These are phyloP conservation scores for Stegodyphus dumicola DNA, from an alignment of 1,140 invertebrate genomes.

Conservation along the genomic window DNA sequence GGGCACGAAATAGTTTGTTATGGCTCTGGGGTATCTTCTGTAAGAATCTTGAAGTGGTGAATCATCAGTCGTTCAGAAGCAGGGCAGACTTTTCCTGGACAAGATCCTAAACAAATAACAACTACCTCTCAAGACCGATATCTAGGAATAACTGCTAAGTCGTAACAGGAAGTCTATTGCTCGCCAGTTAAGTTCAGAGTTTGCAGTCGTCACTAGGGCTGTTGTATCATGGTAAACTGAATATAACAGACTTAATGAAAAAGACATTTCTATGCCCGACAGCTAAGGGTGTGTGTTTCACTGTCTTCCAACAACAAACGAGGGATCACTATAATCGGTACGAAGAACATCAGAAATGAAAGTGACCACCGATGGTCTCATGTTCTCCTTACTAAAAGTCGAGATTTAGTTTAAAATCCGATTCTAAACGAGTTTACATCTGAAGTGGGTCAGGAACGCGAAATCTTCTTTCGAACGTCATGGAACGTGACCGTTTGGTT, in stretches of 20 bases:
- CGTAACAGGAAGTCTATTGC: not conserved
- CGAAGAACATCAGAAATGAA: not conserved
- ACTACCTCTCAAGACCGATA: not conserved
- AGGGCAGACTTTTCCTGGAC: not conserved
- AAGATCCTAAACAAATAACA: not conserved
- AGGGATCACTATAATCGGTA: not conserved
- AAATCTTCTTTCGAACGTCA: not conserved
- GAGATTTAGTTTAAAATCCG: not conserved
- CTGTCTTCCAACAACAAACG: not conserved
- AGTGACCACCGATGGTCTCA: not conserved
- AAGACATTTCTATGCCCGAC: not conserved
- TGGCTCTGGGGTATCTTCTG: not conserved
- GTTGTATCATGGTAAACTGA: not conserved
- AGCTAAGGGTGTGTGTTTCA: not conserved
- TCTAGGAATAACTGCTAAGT: not conserved
- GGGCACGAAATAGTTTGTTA: not conserved
- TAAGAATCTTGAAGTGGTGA: not conserved
- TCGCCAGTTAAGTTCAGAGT: not conserved
- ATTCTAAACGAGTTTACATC: not conserved
- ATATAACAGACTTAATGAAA: not conserved
- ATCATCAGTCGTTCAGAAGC: not conserved
- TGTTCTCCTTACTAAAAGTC: not conserved
- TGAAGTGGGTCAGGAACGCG: not conserved
- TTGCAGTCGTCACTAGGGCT: not conserved
- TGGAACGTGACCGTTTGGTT: not conserved